Conservation (phyloP, 2,113 vertebrate genomes). For the Andinoacara biseriatus region DNA sequence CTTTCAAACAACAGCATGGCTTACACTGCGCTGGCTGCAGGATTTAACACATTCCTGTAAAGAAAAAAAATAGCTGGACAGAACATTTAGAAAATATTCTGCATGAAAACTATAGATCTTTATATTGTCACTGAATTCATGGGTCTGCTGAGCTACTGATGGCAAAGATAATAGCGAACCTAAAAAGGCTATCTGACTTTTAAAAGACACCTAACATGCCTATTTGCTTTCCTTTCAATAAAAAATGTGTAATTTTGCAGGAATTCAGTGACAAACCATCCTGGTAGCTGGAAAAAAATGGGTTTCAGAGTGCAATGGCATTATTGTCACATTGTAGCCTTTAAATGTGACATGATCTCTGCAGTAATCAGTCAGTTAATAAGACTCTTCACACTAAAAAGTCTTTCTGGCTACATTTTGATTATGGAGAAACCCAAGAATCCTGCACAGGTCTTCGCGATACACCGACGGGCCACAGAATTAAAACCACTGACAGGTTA, state of each 20-base stretch:
- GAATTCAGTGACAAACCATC: background rate
- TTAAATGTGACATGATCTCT: background rate
- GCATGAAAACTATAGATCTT: background rate
- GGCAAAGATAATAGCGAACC: background rate
- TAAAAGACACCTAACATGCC: background rate
- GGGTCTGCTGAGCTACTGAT: background rate
- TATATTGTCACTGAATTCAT: background rate
- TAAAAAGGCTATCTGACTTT: background rate
- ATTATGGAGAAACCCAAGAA: background rate
- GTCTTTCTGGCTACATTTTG: background rate
- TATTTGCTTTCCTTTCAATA: background rate
- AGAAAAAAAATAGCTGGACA: background rate
- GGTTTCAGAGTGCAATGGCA: background rate
- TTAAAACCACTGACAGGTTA: background rate
- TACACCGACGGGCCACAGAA: background rate
- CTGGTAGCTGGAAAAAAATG: background rate
- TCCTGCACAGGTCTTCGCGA: background rate
- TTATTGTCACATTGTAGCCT: background rate
- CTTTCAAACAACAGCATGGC: background rate
- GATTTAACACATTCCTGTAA: background rate
- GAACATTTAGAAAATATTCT: background rate
- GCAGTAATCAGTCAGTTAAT: background rate
- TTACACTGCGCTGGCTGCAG: background rate
- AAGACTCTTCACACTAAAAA: background rate
- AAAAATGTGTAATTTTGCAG: background rate